Conservation (phyloP, 2,113 vertebrate species). For the Hystrix brachyura region DNA sequence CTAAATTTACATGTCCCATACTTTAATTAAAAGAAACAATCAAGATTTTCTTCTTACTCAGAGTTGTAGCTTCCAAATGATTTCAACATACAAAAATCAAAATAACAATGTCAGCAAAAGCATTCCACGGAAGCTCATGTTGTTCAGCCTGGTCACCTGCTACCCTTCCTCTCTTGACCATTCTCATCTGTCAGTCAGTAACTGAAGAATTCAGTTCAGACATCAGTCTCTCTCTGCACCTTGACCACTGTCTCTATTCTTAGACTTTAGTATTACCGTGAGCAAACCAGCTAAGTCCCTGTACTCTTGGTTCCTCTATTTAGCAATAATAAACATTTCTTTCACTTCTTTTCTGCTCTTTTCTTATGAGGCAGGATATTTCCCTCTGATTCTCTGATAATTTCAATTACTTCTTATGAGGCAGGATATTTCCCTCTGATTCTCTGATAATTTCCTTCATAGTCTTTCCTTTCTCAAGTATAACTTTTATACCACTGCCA, state of each 20-base stretch:
- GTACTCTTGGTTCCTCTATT: not conserved
- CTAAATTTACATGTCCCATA: not conserved
- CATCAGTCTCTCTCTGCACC: not conserved
- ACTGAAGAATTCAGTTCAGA: not conserved
- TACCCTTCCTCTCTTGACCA: not conserved
- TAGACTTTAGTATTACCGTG: not conserved
- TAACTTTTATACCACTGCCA: not conserved
- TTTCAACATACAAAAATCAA: constrained; percentile 17
- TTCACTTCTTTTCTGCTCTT: not conserved
- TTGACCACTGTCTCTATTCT: not conserved
- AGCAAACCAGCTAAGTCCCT: not conserved
- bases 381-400: too few relatives aligned
- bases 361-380: not conserved
- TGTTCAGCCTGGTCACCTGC: not conserved
- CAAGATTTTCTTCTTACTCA: not conserved
- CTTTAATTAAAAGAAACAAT: not conserved
- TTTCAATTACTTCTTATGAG: not conserved
- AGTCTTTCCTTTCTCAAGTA: not conserved
- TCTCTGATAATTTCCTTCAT: not conserved
- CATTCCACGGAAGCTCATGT: not conserved
- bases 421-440: not conserved
- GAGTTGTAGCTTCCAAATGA: not conserved
- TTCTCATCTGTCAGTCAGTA: not conserved
- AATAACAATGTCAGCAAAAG: not conserved
- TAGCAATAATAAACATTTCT: not conserved